Base-by-base conservation (phyloP, 2,113 vertebrate species). In the Apodemus speciosus region DNA sequence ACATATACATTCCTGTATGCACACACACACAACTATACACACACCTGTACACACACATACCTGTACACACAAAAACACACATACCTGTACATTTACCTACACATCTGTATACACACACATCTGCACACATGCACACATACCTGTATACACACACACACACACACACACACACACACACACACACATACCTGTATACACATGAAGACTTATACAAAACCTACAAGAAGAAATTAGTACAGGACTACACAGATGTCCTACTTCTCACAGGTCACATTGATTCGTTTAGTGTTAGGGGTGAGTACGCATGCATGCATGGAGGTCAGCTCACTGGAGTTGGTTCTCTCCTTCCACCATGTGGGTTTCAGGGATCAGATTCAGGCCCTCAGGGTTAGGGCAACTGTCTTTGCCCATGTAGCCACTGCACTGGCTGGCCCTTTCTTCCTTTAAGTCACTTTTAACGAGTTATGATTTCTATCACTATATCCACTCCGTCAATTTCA, bases 401-500 rank as follows among this genome's bases (percentile, higher is more conserved):
- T n/a, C 77, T 38, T 13, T 9, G 21, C 76, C 75, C 76, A 6
- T 5, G 14, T 23, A 58, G 49, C 51, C 53, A 58, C 23, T n/a
- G 20, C 2, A 16, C 16, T 58, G 14, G 16, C 32, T 35, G 11
- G 23, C 35, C n/a, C 53, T 16, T 81, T 81, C 79, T 60, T 40
- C 53, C 27, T 58, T 60, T 27, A 40, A 75, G 71, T 92, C 43
- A 69, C 43, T 91, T 88, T 85, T n/a, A 72, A 40, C 85, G 81
- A 81, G 15, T 62, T 88, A 71, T 43, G 38, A 32, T 80, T 93
- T 89, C 62, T 69, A 76, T 20, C 40, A 90, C 72, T 16, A 73
- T 64, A 60, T 75, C 35, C 18, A 40, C 81, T 93, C n/a, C 73
- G 79, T 79, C 56, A 60, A 66, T 75, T 94, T 90, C 38, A 53